A percentile compares a stretch with the other conserved stretches of the same genome.
phyloP scores from a whole-genome alignment of 2,113 vertebrate species.

The Stomatorhinus ivindoensis region DNA sequence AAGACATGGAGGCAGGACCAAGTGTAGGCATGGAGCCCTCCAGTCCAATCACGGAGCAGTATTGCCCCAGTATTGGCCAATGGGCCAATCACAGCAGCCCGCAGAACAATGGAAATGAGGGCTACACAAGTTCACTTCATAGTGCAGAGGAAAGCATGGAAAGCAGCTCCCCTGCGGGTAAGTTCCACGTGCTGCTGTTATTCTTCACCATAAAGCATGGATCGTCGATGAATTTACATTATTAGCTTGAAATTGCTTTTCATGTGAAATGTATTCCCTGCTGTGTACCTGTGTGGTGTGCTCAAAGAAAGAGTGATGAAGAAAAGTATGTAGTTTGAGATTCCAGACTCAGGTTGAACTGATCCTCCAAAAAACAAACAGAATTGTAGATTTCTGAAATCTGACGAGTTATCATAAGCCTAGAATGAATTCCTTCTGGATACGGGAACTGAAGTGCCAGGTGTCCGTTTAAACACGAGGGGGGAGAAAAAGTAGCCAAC shows the following conservation, averaged over 20 bases:
- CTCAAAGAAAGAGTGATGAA: not conserved
- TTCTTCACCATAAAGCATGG: not conserved
- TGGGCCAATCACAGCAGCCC: constrained; percentile 57
- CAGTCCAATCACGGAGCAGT: constrained; percentile 53
- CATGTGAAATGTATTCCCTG: not conserved
- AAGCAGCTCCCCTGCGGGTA: constrained; percentile 50
- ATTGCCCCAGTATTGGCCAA: constrained; percentile 39
- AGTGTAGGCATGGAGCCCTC: constrained; percentile 53
- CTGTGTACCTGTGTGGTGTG: not conserved
- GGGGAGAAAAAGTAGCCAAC: not conserved
- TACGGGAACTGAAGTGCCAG: not conserved
- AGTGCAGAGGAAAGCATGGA: constrained; percentile 45
- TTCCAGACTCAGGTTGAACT: not conserved
- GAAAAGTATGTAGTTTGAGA: not conserved
- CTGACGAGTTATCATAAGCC: not conserved
- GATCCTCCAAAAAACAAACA: not conserved
- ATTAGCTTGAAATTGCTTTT: not conserved
- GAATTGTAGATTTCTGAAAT: not conserved
- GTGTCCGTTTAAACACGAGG: not conserved
- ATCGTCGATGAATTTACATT: not conserved
- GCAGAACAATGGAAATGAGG: constrained; percentile 52
- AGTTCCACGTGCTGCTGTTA: constrained; percentile 15
- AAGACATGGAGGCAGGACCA: constrained; percentile 46
- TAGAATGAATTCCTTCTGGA: not conserved
- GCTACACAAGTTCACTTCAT: constrained; percentile 45